Evolutionary conservation across 2,888 invertebrate species (phyloP).

Genomic region (Drosophila atroscutellata): DNA sequence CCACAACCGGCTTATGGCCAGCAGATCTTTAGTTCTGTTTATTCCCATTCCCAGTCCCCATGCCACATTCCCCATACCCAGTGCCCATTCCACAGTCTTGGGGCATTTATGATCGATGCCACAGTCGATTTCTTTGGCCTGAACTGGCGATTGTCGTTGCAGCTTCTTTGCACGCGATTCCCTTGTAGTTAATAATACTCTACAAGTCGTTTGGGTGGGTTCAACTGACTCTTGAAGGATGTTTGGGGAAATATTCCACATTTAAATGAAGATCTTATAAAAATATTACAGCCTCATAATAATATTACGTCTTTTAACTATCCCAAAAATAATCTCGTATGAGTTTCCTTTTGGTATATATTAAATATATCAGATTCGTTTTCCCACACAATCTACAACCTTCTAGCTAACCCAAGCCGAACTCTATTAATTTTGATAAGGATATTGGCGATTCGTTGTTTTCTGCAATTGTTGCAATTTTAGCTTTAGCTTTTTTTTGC

Average conservation of each 20-base stretch:
- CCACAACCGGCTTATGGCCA: constrained; percentile 38
- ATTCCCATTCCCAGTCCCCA: constrained; percentile 33
- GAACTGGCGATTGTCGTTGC: constrained; percentile 66
- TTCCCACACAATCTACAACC: background rate
- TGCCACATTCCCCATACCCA: constrained; percentile 17
- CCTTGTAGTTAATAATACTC: constrained; percentile 41
- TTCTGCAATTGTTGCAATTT: background rate
- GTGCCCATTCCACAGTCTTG: constrained; percentile 18
- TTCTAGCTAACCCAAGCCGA: background rate
- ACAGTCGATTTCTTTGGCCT: constrained; percentile 71
- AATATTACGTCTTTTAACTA: background rate
- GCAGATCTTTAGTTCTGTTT: constrained; percentile 25
- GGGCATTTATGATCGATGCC: constrained; percentile 76
- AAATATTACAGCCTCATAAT: background rate
- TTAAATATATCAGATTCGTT: background rate
- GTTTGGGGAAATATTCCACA: background rate
- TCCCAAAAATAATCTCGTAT: fast-evolving
- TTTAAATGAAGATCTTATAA: background rate
- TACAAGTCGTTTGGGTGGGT: background rate
- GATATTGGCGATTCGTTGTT: constrained; percentile 24
- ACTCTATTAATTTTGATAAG: background rate
- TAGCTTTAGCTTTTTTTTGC: constrained; percentile 20
- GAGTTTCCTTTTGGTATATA: background rate
- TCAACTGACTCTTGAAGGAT: background rate
- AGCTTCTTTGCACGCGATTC: constrained; percentile 58